Base-by-base conservation (phyloP, 53 echinoderm and acorn worm genomes). In the Glandiceps talaboti region DNA sequence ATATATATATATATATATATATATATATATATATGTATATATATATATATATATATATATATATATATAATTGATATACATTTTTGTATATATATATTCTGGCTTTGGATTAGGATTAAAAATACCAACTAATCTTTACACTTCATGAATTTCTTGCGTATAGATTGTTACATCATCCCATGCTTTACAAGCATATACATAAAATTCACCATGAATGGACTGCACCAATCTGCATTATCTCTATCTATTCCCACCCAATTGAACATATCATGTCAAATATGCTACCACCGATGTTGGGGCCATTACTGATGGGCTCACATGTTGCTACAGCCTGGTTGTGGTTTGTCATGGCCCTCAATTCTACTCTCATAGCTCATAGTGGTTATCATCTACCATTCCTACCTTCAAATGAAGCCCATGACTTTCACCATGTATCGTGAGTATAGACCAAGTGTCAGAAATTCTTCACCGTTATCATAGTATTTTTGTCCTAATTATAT, bases 191-290 rank as follows among this genome's bases (percentile, higher is more conserved):
- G 45, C 79, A 83, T 76, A 79, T 91, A 29, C 91, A 91, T 85
- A 94, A 94, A 32, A 78, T 80, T 0, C 94, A 94, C 33, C 94
- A 94, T 81, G 94, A 94, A 77, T 94, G 91, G 91, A 91, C 91
- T n/a, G 89, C 94, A 27, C 91, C 94, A 29, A 82, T 94, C 27
- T 85, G 89, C 20, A 29, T 89, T 29, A 78, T 85, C 20, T 78
- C 91, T 75, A 30, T 89, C 10, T 87, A 91, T 83, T 73, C 82
- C 27, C 94, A 94, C 73, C 94, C 91, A 0, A 72, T 91, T 0
- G 94, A 91, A 81, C 85, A 94, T 45, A 1, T 91, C 28, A 29
- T 91, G 25, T 76, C 89, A 14, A 91, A 87, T 85, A 33, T 90
- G 0, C 27, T 89, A n/a, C 90, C 94, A 1, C 33, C 79, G 27